Evolutionary conservation across 2,888 invertebrate species (phyloP).

Genomic region (Dilophus febrilis): DNA sequence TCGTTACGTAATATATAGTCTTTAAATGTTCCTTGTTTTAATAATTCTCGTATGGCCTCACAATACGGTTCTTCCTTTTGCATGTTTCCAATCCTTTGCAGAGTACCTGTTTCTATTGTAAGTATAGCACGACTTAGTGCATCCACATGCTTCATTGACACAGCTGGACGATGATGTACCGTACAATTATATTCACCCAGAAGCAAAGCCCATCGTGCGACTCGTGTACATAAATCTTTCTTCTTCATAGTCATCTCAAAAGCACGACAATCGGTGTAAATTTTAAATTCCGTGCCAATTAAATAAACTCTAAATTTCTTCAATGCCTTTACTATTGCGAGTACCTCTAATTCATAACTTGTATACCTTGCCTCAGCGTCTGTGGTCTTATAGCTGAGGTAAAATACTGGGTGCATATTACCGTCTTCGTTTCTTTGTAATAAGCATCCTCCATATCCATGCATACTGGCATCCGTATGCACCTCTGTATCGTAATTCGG

Average conservation of each 20-base stretch:
- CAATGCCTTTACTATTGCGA: constrained; percentile 10
- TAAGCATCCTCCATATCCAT: not conserved
- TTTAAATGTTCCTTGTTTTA: constrained; percentile 7
- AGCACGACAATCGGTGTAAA: constrained; percentile 17
- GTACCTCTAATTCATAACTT: not conserved
- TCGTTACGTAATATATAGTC: constrained; percentile 9
- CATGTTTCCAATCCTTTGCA: constrained; percentile 3
- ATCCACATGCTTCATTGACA: constrained; percentile 11
- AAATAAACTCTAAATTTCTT: constrained; percentile 16
- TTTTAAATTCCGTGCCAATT: constrained; percentile 12
- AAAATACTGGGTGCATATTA: not conserved
- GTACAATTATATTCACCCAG: constrained; percentile 10
- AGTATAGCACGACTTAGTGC: constrained; percentile 7
- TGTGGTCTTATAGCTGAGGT: not conserved
- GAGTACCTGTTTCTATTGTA: not conserved
- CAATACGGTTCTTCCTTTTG: constrained; percentile 11
- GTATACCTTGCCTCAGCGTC: not conserved
- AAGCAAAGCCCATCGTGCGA: constrained; percentile 15
- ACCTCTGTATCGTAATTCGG: not conserved
- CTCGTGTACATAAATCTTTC: constrained; percentile 14
- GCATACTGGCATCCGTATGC: not conserved
- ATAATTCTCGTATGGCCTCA: constrained; percentile 7
- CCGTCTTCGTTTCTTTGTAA: not conserved
- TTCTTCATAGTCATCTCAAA: constrained; percentile 20
- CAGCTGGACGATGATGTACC: constrained; percentile 9